Base-by-base conservation (phyloP, 2,113 vertebrate species). In the Girardinichthys multiradiatus region DNA sequence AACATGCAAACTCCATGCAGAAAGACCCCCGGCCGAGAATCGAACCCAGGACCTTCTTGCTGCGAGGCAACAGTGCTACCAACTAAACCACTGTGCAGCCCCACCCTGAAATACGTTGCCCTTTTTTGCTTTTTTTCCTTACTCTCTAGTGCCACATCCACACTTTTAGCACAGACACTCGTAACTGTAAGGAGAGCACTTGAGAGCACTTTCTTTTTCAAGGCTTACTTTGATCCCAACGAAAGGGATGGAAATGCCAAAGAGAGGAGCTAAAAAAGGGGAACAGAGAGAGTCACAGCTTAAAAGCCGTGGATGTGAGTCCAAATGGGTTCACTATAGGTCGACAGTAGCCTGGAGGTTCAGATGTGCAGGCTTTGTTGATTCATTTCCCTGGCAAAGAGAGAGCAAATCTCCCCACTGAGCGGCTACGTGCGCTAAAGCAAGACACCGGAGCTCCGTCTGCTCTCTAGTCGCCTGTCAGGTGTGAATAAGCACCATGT, bases 191-290 rank as follows among this genome's bases (percentile, higher is more conserved):
- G 4, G 72, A 86, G 70, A 57, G 21, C 45, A 11, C 45, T 62
- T 42, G 67, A 59, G 54, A 82, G 80, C 67, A 70, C 84, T 83
- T 88, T 88, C 82, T 88, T 86, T 89, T 91, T 76, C 70, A 88
- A 64, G 73, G 82, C 80, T 87, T 77, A 83, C 71, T 59, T 64
- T 70, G 51, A 86, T 80, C 69, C 76, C 59, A 72, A 29, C 19
- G 6, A 64, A 3, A 14, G 48, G 33, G 61, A 37, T 57, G 67
- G 72, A n/a, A 69, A 72, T 42, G 68, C 68, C 70, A 77, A 33
- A 60, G 69, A 78, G 57, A 54, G 69, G 39, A 39, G 71, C 68
- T 62, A 61, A 57, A 77, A 64, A 72, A 59, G 54, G 26, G 80
- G 70, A 81, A 54, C 42, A 64, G 70, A 68, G 57, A 79, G 42